Conservation (phyloP, 2,797 vertebrate species). For the Clarias laeviceps region DNA sequence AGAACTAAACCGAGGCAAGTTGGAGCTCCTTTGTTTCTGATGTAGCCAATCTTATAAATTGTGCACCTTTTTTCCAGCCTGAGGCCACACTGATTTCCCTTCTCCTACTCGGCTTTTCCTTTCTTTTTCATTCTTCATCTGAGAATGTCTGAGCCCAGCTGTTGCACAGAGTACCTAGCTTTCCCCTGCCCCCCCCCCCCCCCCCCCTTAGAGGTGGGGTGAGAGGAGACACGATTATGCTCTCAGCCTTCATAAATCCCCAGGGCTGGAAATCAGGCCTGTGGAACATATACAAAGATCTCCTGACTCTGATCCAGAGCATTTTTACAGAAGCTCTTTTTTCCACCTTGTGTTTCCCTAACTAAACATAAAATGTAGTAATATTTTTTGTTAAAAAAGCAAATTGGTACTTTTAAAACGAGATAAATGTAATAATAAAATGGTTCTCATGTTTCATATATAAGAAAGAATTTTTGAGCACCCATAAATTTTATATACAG, state of each 20-base stretch:
- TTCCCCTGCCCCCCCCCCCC: slow-evolving; percentile 30
- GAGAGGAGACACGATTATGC: slow-evolving; percentile 51
- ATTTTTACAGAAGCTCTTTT: slow-evolving; percentile 27
- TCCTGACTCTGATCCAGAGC: slow-evolving; percentile 42
- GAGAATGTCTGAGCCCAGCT: slow-evolving; percentile 48
- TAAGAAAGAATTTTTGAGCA: slow-evolving; percentile 4
- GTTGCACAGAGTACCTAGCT: slow-evolving; percentile 46
- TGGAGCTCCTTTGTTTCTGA: slow-evolving; percentile 57
- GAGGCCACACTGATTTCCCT: slow-evolving; percentile 62
- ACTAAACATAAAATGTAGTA: not conserved
- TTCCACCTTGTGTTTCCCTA: not conserved
- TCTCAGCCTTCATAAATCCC: slow-evolving; percentile 56
- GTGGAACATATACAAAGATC: slow-evolving; percentile 57
- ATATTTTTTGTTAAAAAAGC: not conserved
- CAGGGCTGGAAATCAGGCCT: slow-evolving; percentile 54
- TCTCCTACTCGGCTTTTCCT: slow-evolving; percentile 49
- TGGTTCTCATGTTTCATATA: not conserved
- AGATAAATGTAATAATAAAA: not conserved
- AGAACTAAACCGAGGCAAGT: slow-evolving; percentile 21
- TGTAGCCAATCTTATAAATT: slow-evolving; percentile 59
- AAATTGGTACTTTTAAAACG: not conserved
- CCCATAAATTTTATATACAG: not conserved
- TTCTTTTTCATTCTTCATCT: slow-evolving; percentile 31
- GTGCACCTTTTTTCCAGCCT: slow-evolving; percentile 55
- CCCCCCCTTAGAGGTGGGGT: slow-evolving; percentile 17